Base-by-base conservation (phyloP, 2,797 vertebrate species). In the Scyliorhinus canicula region DNA sequence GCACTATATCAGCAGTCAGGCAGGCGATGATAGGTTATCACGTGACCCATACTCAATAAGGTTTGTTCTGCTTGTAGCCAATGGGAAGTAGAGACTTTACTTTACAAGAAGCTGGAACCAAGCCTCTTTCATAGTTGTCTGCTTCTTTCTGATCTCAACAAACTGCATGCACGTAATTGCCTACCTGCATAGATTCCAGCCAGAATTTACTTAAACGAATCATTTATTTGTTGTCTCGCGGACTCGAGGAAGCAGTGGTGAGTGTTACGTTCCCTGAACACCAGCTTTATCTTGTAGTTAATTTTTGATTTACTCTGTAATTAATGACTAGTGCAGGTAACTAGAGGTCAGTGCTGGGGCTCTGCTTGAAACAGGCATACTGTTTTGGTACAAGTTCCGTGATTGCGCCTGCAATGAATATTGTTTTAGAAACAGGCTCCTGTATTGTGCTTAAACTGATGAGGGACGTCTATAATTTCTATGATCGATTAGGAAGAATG, bases 281-380 rank as follows among this genome's bases (percentile, higher is more conserved):
- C 67, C 47, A 71, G 67, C 65, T 93, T 47, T 71, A 47, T 24
- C 63, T 93, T 69, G 40, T 52, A 74, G 93, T 94, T 94, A 94
- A 94, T 94, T 94, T 94, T 94, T 94, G 67, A 94, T 94, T 67
- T 74, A 5, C 47, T 94, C 40, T 31, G 91, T 93, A 93, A 93
- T 93, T 44, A 93, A 67, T 94, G 93, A 93, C 93, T 94, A 94
- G 74, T 91, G 88, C 44, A 71, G 65, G 44, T 71, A 52, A 24
- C 47, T 52, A 6, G 65, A 94, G 93, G 93, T 74, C 67, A 94
- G 67, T 19, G 67, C 74, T 94, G 47, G 91, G 31, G n/a, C 88
- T 91, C 24, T 65, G 88, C 60, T 91, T 65, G 57, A 65, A 91
- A n/a, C n/a, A 44, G 57, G 31, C 44, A 71, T 69, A 69, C 26